Percentiles rank a stretch among this genome's conserved stretches.
Evolutionary conservation across 2,113 vertebrate species (phyloP).

Genomic region (Anser brachyrhynchus): DNA sequence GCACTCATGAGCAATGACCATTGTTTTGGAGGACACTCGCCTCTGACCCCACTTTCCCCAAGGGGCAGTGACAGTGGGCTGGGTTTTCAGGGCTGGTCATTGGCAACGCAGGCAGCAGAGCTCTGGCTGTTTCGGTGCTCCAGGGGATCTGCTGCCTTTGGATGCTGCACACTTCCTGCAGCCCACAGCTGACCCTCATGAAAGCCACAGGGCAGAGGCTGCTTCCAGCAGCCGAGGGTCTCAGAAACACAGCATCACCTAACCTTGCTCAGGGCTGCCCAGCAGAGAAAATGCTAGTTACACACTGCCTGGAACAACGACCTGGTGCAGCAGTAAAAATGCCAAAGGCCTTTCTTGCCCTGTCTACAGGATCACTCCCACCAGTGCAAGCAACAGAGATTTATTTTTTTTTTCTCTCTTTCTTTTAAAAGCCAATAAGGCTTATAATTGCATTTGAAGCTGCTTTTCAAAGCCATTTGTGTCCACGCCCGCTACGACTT

Average conservation of each 20-base stretch:
- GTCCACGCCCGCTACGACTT: not conserved
- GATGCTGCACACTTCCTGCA: not conserved
- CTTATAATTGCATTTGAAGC: constrained; percentile 35
- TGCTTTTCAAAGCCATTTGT: constrained; percentile 53
- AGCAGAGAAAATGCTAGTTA: not conserved
- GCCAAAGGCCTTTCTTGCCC: not conserved
- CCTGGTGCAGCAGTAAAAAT: rapidly evolving
- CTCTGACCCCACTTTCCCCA: not conserved
- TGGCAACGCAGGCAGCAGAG: not conserved
- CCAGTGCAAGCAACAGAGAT: not conserved
- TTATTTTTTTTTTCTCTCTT: not conserved
- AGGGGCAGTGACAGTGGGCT: not conserved
- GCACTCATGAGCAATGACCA: not conserved
- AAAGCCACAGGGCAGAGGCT: not conserved
- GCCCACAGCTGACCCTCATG: rapidly evolving
- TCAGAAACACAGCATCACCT: not conserved
- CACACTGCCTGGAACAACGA: not conserved
- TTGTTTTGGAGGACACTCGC: too few species aligned
- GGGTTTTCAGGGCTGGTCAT: not conserved
- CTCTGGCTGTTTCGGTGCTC: rapidly evolving
- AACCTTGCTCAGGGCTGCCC: not conserved
- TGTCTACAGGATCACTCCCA: not conserved
- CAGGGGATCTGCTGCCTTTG: not conserved
- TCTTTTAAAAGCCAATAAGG: constrained; percentile 15
- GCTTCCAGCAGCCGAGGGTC: not conserved